Base-by-base conservation (phyloP, 2,888 invertebrate genomes). In the Caenorhabditis imperialis region DNA sequence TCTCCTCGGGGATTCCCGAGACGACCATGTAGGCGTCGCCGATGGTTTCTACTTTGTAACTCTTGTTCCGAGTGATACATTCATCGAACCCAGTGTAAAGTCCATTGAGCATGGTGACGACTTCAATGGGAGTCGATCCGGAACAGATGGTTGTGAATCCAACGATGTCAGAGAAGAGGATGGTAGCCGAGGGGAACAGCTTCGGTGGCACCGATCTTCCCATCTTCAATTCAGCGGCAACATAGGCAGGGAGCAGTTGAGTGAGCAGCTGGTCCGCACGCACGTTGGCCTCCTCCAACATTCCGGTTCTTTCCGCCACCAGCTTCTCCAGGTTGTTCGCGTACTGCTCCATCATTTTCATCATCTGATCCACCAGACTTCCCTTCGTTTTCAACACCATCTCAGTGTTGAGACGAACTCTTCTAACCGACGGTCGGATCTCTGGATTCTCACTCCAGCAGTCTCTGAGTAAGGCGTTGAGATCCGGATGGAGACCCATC, bases 1-100 rank as follows among this genome's bases (percentile, higher is more conserved):
- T 86, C 61, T 86, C 86, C 48, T 85, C 84, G 1, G 86, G 86
- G 25, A 86, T 77, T 47, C 86, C 86, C 10, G 84, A 84, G 1
- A 84, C 84, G 10, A 86, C 86, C 85, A 86, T 84, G 73, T 86
- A 86, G 7, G 86, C 83, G 53, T 86, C 86, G 8, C 86, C 86
- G 45, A 86, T 85, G 0, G 86, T 86, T 53, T 86, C 86, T 20
- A 86, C 85, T 71, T 84, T 84, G 60, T 83, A 84, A 44, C 79
- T 79, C 25, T 81, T 78, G 54, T 84, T 67, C 16, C 71, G 61
- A 8, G 75, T 80, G 53, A 86, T 86, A 40, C 78, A 77, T n/a
- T 85, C 85, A 62, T 86, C 86, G 57, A 85, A 86, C 23, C 85
- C 86, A 47, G 82, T 83, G 71, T 85, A 86, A 30, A 86, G 73